Conservation (phyloP, 1,140 invertebrate genomes). For the Andricus grossulariae region DNA sequence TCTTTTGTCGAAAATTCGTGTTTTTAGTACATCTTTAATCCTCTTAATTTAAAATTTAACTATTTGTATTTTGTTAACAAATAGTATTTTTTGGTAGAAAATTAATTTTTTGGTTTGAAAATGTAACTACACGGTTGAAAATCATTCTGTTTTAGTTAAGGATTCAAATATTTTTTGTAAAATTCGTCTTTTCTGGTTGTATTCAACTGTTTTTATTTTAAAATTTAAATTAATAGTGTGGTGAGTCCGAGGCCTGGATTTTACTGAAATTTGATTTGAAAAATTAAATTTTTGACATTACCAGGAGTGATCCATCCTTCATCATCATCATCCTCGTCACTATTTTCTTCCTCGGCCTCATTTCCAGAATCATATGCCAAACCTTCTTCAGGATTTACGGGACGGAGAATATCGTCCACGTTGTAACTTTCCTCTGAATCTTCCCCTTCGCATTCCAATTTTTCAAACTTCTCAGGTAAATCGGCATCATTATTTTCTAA, state of each 20-base stretch:
- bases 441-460: conserved; percentile 62
- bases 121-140: too few species aligned
- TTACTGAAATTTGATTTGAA: conserved; percentile 29
- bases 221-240: not conserved
- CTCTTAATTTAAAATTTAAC: too few species aligned
- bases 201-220: conserved; percentile 3
- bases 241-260: too few species aligned
- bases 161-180: too few species aligned
- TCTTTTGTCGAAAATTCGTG: too few species aligned
- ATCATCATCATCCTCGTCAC: conserved; percentile 83
- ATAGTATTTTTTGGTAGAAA: too few species aligned
- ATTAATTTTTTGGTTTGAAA: too few species aligned
- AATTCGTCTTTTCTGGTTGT: too few species aligned
- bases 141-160: too few species aligned
- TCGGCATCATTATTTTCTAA: conserved; percentile 50
- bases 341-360: conserved; percentile 75
- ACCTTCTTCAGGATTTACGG: conserved; percentile 77
- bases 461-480: conserved; percentile 69
- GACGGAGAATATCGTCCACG: conserved; percentile 67
- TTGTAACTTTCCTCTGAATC: conserved; percentile 62
- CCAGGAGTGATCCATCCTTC: conserved; percentile 92
- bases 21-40: too few species aligned
- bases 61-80: too few species aligned
- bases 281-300: conserved; percentile 34
- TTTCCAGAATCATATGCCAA: conserved; percentile 57